phyloP scores from a whole-genome alignment of 2,888 invertebrate genomes.

The Cenopis cana region DNA sequence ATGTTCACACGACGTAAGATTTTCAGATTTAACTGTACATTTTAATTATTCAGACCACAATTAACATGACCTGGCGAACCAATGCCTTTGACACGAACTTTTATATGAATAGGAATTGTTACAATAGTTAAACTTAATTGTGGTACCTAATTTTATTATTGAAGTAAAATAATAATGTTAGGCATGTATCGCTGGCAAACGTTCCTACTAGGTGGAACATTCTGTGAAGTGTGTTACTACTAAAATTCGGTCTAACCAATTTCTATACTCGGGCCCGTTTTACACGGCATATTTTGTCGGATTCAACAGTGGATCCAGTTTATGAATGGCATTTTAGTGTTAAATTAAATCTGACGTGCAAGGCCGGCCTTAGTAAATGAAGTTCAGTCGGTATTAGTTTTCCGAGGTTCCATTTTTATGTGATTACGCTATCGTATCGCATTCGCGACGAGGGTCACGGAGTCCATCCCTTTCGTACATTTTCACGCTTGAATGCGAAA shows the following conservation, averaged over 20 bases:
- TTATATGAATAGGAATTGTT: slow-evolving; percentile 6
- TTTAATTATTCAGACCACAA: background rate
- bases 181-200: background rate
- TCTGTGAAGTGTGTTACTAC: background rate
- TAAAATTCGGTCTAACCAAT: background rate
- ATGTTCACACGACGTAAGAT: slow-evolving; percentile 65
- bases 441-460: background rate
- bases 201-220: slow-evolving; percentile 10
- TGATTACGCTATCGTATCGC: background rate
- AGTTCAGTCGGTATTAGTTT: background rate
- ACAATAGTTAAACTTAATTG: background rate
- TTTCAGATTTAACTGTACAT: slow-evolving; percentile 66
- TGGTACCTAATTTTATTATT: slow-evolving; percentile 1
- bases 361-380: background rate
- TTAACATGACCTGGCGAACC: background rate
- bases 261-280: background rate
- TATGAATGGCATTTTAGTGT: background rate
- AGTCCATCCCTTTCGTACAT: background rate
- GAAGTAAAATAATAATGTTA: slow-evolving; percentile 2
- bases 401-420: background rate
- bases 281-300: background rate
- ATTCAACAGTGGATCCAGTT: background rate
- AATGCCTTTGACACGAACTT: slow-evolving; percentile 21
- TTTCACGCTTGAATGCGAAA: background rate
- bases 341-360: background rate